Evolutionary conservation across 1,140 invertebrate genomes (phyloP).

Genomic region (Macrosteles quadrilineatus): DNA sequence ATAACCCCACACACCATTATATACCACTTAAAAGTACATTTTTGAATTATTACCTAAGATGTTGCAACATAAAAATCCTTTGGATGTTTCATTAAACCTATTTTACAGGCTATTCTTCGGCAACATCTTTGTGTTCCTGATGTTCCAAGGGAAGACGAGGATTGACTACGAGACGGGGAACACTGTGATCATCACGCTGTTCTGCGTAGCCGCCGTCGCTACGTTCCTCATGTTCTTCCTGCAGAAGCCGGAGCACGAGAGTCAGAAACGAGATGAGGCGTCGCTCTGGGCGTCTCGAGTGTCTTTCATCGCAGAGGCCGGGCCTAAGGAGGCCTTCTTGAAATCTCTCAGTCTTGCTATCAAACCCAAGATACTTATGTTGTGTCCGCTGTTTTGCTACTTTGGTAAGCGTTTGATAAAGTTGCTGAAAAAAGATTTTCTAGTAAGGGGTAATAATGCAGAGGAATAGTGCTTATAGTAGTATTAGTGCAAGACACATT

Average conservation of each 20-base stretch:
- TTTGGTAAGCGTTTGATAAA: conserved; percentile 68
- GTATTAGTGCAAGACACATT: no score
- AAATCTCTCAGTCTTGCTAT: conserved; percentile 76
- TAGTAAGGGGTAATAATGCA: no score
- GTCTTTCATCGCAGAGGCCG: conserved; percentile 49
- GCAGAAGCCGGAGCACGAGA: conserved; percentile 44
- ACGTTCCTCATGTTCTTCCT: conserved; percentile 66
- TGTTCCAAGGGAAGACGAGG: conserved; percentile 33
- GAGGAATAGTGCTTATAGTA: no score
- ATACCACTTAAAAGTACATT: no score
- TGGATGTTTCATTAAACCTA: no score
- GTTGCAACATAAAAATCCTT: no score
- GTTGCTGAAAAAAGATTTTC: no score
- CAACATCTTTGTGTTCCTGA: conserved; percentile 35
- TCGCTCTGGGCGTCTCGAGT: conserved; percentile 31
- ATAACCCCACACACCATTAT: no score
- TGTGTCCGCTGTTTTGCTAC: conserved; percentile 86
- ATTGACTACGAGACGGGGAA: conserved; percentile 65
- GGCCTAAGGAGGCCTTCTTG: conserved; percentile 66
- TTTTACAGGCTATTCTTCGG: conserved; percentile 39
- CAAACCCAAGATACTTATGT: conserved; percentile 80
- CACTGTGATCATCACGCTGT: conserved; percentile 74
- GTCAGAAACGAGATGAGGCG: not conserved
- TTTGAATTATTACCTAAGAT: no score
- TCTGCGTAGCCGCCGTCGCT: conserved; percentile 69